phyloP scores from a whole-genome alignment of 2,797 vertebrate genomes.

The Danio albolineatus region DNA sequence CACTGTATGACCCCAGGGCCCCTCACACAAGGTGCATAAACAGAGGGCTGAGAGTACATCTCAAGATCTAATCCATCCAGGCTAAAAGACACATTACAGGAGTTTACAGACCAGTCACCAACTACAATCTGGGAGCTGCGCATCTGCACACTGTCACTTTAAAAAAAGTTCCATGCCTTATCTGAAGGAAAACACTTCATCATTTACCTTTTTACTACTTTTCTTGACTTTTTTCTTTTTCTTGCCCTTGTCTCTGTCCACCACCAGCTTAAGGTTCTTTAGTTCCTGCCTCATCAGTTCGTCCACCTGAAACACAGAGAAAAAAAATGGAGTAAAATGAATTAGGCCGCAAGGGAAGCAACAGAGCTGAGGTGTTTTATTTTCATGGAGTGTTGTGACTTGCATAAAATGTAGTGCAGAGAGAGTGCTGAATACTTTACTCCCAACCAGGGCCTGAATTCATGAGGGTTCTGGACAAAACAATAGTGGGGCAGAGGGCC shows the following conservation, averaged over 20 bases:
- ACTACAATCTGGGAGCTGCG: conserved; percentile 28
- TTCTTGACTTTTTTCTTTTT: conserved; percentile 66
- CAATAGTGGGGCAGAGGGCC: conserved; percentile 16
- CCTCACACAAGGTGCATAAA: conserved; percentile 37
- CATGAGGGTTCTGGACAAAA: not conserved
- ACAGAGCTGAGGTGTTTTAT: conserved; percentile 11
- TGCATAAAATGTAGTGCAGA: conserved; percentile 17
- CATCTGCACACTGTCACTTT: conserved; percentile 47
- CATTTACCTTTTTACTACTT: conserved; percentile 73
- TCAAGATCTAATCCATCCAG: conserved; percentile 36
- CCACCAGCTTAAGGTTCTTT: conserved; percentile 74
- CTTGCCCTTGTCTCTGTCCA: conserved; percentile 75
- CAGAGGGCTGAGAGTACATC: conserved; percentile 3
- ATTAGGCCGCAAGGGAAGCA: not conserved
- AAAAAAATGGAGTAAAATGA: not conserved
- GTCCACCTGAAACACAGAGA: conserved; percentile 74
- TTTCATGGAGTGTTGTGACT: conserved; percentile 4
- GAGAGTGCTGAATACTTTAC: conserved; percentile 20
- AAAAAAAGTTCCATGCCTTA: not conserved
- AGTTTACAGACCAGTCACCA: conserved; percentile 4
- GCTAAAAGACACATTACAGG: conserved; percentile 31
- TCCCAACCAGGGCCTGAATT: not conserved
- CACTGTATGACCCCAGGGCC: conserved; percentile 44
- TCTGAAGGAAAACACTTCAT: conserved; percentile 20
- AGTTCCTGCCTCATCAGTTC: conserved; percentile 83